Percentiles rank a stretch among this genome's conserved stretches.
Conservation (phyloP, 1,140 invertebrate genomes). For the Cecropterus lyciades region DNA sequence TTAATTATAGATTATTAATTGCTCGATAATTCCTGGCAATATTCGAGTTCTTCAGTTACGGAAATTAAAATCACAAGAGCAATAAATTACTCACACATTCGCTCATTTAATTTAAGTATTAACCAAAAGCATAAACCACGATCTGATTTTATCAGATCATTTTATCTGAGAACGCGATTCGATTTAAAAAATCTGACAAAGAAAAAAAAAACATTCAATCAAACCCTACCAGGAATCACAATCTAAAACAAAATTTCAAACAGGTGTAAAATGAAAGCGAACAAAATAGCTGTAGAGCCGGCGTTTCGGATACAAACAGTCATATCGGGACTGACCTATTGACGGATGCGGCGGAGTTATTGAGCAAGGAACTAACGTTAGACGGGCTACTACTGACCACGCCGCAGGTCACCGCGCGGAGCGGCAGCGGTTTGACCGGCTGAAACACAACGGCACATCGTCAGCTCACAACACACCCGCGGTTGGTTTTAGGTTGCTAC, state of each 20-base stretch:
- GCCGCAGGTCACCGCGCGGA: conserved; percentile 66
- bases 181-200: too few relatives aligned
- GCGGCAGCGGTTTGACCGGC: conserved; percentile 77
- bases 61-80: too few relatives aligned
- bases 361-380: conserved; percentile 78
- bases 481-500: conserved; percentile 55
- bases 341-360: conserved; percentile 69
- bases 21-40: not conserved
- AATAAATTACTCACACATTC: too few relatives aligned
- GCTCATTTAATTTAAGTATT: too few relatives aligned
- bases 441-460: conserved; percentile 60
- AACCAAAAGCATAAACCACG: too few relatives aligned
- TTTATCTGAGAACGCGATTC: too few relatives aligned
- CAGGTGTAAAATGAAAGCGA: too few relatives aligned
- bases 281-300: conserved; percentile 24
- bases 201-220: too few relatives aligned
- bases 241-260: conserved; percentile 19
- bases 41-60: too few relatives aligned
- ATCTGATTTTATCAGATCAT: too few relatives aligned
- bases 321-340: conserved; percentile 72
- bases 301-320: conserved; percentile 28
- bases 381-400: conserved; percentile 65
- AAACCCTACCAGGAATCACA: not conserved
- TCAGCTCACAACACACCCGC: conserved; percentile 30
- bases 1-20: too few relatives aligned